Evolutionary conservation across 2,888 invertebrate genomes (phyloP).

Genomic region (Griposia aprilina): DNA sequence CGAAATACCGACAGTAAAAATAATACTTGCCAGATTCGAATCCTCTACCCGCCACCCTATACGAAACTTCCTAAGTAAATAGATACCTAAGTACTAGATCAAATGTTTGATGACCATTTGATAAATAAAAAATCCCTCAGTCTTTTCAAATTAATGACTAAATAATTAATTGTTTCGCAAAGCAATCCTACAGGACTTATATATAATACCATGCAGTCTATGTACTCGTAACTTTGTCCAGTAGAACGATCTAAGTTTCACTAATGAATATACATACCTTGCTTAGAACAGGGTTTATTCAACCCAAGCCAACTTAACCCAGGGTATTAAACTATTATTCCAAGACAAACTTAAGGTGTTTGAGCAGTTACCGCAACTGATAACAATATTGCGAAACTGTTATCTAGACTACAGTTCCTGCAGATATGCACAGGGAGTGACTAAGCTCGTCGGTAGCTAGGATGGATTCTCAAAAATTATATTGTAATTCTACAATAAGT

Average conservation of each 20-base stretch:
- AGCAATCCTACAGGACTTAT: not conserved
- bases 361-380: constrained; percentile 34
- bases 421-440: constrained; percentile 14
- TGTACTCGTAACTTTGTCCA: not conserved
- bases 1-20: too few species aligned
- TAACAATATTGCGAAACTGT: constrained; percentile 43
- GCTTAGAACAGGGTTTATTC: constrained; percentile 28
- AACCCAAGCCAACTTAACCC: constrained; percentile 30
- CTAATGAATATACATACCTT: constrained; percentile 6
- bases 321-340: constrained; percentile 27
- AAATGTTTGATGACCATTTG: too few species aligned
- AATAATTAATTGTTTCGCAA: too few species aligned
- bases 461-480: not conserved
- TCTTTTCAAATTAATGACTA: too few species aligned
- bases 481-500: too few species aligned
- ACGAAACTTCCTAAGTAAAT: too few species aligned
- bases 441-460: not conserved
- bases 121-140: too few species aligned
- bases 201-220: not conserved
- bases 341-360: constrained; percentile 34
- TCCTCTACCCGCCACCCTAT: too few species aligned
- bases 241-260: too few species aligned
- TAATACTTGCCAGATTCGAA: too few species aligned
- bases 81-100: too few species aligned
- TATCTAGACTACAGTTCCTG: constrained; percentile 18